These are phyloP conservation scores for Trachelus tabidus DNA, from an alignment of 2,888 invertebrate genomes.

Conservation along the genomic window DNA sequence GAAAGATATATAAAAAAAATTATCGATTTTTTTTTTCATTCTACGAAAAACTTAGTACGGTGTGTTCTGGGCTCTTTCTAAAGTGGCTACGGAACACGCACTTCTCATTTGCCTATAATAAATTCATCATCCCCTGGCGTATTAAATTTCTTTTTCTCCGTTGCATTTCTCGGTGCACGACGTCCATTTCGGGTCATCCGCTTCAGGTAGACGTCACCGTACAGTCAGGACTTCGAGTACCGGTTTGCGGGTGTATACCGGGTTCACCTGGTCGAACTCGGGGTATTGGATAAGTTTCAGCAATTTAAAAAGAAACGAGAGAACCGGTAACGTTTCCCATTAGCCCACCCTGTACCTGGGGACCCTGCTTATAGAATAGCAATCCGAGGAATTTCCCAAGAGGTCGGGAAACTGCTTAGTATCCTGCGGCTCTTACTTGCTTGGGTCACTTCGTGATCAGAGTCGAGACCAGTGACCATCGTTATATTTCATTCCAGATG, in stretches of 20 bases:
- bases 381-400: constrained; percentile 31
- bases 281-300: constrained; percentile 1
- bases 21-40: background rate
- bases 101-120: too few relatives aligned
- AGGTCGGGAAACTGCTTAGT: constrained; percentile 8
- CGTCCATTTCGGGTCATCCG: background rate
- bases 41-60: background rate
- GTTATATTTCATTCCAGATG: background rate
- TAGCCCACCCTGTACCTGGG: background rate
- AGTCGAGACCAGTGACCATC: background rate
- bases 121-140: too few relatives aligned
- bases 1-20: background rate
- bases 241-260: background rate
- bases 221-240: background rate
- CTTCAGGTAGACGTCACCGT: background rate
- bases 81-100: too few relatives aligned
- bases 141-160: background rate
- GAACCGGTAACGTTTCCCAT: constrained; percentile 1
- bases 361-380: constrained; percentile 27
- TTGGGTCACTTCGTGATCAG: background rate
- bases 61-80: background rate
- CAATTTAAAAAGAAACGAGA: constrained; percentile 1
- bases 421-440: background rate
- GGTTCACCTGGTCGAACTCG: background rate
- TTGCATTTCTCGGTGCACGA: background rate